Base-by-base conservation (phyloP, 2,113 vertebrate genomes). In the Forbesichthys papilliferus region DNA sequence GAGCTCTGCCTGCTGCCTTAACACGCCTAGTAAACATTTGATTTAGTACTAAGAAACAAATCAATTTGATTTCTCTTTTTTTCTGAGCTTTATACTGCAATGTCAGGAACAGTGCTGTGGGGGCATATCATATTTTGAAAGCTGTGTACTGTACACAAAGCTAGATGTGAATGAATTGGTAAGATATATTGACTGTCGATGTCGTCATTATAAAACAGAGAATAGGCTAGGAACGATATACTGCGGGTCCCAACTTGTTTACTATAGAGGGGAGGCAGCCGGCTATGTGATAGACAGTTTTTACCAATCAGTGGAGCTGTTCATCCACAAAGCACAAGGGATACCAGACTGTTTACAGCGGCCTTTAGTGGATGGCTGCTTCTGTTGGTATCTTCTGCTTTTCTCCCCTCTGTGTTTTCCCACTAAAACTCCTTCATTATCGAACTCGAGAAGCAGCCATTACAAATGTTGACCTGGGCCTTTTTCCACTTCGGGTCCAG, bases 231-330 rank as follows among this genome's bases (percentile, higher is more conserved):
- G 52, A 74, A 69, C 74, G 69, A 60, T 64, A 63, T 48, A 66
- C 46, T 61, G 59, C 48, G 55, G 79, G 79, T 78, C 71, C 70
- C 20, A 64, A 83, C 78, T 78, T 87, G 80, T 79, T 85, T 78
- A 75, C 67, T 74, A 79, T 79, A 76, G 82, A 83, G 68, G 68
- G 79, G 59, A 82, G 68, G 84, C 87, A 80, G 80, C 80, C 56
- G 78, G 69, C 75, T 74, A 63, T 82, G 75, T 89, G 87, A 89
- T 87, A 69, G 83, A 78, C 86, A 86, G 79, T 84, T 88, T 42
- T 83, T 78, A 81, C 70, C 89, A 90, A 90, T 90, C 87, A 90
- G 88, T 83, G 33, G 47, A 84, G 79, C 84, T 64, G 77, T 83
- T 89, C 80, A 73, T 77, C 82, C 84, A 86, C 81, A 82, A 85